Percentiles rank a stretch among this genome's conserved stretches.
Evolutionary conservation across 2,113 vertebrate species (phyloP).

Genomic region (Passer montanus): DNA sequence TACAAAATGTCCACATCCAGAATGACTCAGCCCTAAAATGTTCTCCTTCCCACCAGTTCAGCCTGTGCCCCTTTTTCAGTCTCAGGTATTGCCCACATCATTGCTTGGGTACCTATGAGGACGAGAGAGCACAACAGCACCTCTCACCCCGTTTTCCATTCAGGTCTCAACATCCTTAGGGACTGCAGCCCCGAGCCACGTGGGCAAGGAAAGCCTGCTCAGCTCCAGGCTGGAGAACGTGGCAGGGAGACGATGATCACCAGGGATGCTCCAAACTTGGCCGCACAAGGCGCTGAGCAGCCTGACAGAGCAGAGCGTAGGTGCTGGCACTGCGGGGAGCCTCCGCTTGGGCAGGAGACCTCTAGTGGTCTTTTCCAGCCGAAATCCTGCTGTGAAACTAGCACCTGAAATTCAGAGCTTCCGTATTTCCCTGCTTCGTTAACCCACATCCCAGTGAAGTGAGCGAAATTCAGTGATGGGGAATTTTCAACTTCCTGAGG

Average conservation of each 20-base stretch:
- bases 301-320: background rate
- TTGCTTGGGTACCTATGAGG: background rate
- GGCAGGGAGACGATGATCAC: accelerated
- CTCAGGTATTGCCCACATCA: accelerated
- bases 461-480: background rate
- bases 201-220: background rate
- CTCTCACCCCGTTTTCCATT: background rate
- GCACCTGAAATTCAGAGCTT: background rate
- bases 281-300: background rate
- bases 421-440: accelerated
- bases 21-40: background rate
- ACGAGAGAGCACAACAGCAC: background rate
- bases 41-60: background rate
- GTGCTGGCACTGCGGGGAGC: background rate
- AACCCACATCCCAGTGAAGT: background rate
- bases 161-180: background rate
- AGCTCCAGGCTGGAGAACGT: background rate
- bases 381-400: background rate
- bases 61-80: background rate
- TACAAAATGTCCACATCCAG: background rate
- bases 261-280: background rate
- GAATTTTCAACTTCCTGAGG: background rate
- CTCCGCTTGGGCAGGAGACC: background rate
- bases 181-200: background rate
- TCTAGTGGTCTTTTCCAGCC: background rate